Evolutionary conservation across 2,888 invertebrate genomes (phyloP), one percentile per base, ranked within the genome.

Genomic region (Leistus spinibarbis): DNA sequence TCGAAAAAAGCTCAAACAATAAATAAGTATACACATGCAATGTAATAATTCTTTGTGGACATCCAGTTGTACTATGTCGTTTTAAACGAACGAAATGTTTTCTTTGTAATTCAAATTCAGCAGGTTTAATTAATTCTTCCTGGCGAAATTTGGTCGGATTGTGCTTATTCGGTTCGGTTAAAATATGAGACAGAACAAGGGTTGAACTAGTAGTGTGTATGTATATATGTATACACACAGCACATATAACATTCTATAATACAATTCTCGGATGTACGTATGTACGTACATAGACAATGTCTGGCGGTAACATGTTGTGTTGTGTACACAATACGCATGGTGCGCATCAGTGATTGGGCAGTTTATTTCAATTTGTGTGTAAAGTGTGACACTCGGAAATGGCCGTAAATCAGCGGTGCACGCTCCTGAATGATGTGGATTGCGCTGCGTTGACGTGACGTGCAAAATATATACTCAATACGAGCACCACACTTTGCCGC

Each of bases 321-420:
- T 20, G 53, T 66, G 66, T 66, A 66, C 66, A 66, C 54, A 23
- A n/a, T 23, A 53, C 67, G 24, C 73, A 67, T 65, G 67, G 73
- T 62, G 40, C 73, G 73, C 73, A 73, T 73, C 73, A 73, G 73
- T 73, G 73, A 73, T 73, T 73, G 73, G 67, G 73, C 67, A 73
- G 73, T 73, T 73, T 73, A 73, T 73, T 73, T 73, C 73, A 73
- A 73, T 73, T 73, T 73, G 73, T 73, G 73, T 73, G 73, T 67
- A 73, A 73, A 73, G 73, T 73, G 73, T 73, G 73, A 67, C 73
- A 67, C 73, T 73, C 73, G 73, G 73, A 73, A 73, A 73, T 22
- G 73, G 22, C 23, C 67, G 62, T 73, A 73, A 73, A 73, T 73
- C 73, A 73, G 53, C 24, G 23, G 27, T 22, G 64, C 5, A 23